These are phyloP conservation scores for Junonia oenone DNA, from an alignment of 2,888 invertebrate genomes.

Conservation along the genomic window DNA sequence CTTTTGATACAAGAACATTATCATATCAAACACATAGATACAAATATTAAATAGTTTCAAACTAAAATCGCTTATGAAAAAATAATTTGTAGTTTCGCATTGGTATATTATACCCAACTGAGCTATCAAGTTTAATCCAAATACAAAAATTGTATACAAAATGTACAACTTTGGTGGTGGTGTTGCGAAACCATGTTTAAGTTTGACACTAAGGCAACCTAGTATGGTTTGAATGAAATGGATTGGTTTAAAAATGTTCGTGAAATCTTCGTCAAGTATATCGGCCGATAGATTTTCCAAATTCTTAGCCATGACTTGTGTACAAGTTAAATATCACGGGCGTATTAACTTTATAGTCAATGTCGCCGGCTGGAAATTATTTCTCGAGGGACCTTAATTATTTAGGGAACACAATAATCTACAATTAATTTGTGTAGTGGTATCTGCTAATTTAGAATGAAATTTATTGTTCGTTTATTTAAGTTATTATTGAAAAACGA, in stretches of 20 bases:
- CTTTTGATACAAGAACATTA: conserved; percentile 21
- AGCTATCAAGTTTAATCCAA: conserved; percentile 36
- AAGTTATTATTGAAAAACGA: no score
- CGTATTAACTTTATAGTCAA: background rate
- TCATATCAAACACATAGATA: conserved; percentile 29
- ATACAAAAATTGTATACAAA: conserved; percentile 39
- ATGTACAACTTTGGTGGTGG: conserved; percentile 38
- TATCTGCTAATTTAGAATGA: no score
- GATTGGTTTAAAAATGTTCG: conserved; percentile 43
- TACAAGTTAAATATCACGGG: background rate
- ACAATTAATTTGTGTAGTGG: no score
- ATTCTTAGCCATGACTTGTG: conserved; percentile 11
- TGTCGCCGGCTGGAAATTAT: background rate
- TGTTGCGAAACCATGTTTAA: conserved; percentile 48
- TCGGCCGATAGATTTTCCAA: conserved; percentile 45
- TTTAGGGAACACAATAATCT: no score
- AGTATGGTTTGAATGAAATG: conserved; percentile 40
- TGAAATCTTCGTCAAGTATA: conserved; percentile 50
- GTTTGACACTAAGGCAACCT: conserved; percentile 46
- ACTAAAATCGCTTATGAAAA: conserved; percentile 34
- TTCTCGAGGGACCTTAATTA: no score
- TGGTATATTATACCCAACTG: conserved; percentile 30
- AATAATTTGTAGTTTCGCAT: conserved; percentile 34
- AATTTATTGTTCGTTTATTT: no score
- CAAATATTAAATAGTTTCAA: conserved; percentile 36